Evolutionary conservation across 1,140 invertebrate species (phyloP).

Genomic region (Ceratitis capitata): DNA sequence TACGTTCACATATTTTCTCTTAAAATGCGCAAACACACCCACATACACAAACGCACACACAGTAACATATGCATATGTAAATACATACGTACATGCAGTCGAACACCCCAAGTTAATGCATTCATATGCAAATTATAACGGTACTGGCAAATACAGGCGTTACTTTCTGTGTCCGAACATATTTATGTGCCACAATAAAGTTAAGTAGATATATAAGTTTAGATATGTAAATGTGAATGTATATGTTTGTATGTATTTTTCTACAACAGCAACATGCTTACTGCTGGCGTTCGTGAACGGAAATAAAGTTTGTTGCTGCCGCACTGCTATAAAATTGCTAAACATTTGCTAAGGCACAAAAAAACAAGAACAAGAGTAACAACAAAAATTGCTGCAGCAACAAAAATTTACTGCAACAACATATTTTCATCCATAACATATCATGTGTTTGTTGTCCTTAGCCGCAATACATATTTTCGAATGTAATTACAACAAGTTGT

Average conservation of each 20-base stretch:
- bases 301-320: constrained; percentile 32
- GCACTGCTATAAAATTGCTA: not conserved
- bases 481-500: not conserved
- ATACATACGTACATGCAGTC: no score
- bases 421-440: not conserved
- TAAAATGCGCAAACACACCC: not conserved
- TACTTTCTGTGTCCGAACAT: not conserved
- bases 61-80: not conserved
- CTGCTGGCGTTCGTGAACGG: not conserved
- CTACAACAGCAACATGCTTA: not conserved
- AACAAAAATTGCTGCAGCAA: not conserved
- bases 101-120: not conserved
- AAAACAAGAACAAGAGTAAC: not conserved
- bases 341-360: not conserved
- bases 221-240: no score
- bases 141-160: not conserved
- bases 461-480: not conserved
- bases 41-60: not conserved
- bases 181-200: not conserved
- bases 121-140: constrained; percentile 21
- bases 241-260: not conserved
- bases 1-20: not conserved
- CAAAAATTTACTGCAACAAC: no score
- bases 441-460: not conserved
- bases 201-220: not conserved